These are phyloP conservation scores for Coelopa frigida DNA, from an alignment of 1,140 invertebrate genomes.

Conservation along the genomic window DNA sequence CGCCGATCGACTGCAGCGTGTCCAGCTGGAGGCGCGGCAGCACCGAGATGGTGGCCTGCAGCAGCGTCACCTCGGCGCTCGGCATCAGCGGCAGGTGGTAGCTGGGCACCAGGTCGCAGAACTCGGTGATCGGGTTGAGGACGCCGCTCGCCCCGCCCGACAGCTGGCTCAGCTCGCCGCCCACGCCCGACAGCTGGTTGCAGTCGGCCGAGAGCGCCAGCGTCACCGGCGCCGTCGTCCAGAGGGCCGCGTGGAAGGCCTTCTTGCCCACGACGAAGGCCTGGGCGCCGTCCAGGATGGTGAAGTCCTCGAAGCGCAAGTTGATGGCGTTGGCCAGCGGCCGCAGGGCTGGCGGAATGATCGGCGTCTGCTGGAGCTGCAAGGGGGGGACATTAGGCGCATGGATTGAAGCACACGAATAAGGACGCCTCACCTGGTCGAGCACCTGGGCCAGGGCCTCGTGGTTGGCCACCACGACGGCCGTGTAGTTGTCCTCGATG, in stretches of 20 bases:
- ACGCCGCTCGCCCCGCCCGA: slow-evolving; percentile 39
- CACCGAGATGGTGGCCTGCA: slow-evolving; percentile 69
- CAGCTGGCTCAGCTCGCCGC: slow-evolving; percentile 45
- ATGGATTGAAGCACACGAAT: neutral
- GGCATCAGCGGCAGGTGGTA: slow-evolving; percentile 50
- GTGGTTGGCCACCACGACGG: slow-evolving; percentile 81
- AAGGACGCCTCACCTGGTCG: slow-evolving; percentile 57
- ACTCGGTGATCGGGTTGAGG: slow-evolving; percentile 66
- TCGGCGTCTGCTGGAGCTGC: slow-evolving; percentile 61
- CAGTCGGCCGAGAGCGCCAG: slow-evolving; percentile 61
- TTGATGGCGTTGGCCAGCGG: slow-evolving; percentile 63
- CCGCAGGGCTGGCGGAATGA: slow-evolving; percentile 57
- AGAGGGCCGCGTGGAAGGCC: slow-evolving; percentile 63
- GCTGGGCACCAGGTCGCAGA: slow-evolving; percentile 64
- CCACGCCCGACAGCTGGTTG: slow-evolving; percentile 47
- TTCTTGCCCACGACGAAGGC: slow-evolving; percentile 58
- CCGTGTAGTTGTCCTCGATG: slow-evolving; percentile 80
- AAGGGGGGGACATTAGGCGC: neutral
- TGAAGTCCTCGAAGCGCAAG: slow-evolving; percentile 62
- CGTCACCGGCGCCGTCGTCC: slow-evolving; percentile 60
- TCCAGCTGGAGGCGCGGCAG: slow-evolving; percentile 61
- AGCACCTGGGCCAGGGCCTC: slow-evolving; percentile 77
- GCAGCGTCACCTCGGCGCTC: slow-evolving; percentile 45
- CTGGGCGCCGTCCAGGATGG: slow-evolving; percentile 48
- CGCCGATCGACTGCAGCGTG: slow-evolving; percentile 59